phyloP scores from a whole-genome alignment of 2,113 vertebrate genomes.

The Microcebus murinus region DNA sequence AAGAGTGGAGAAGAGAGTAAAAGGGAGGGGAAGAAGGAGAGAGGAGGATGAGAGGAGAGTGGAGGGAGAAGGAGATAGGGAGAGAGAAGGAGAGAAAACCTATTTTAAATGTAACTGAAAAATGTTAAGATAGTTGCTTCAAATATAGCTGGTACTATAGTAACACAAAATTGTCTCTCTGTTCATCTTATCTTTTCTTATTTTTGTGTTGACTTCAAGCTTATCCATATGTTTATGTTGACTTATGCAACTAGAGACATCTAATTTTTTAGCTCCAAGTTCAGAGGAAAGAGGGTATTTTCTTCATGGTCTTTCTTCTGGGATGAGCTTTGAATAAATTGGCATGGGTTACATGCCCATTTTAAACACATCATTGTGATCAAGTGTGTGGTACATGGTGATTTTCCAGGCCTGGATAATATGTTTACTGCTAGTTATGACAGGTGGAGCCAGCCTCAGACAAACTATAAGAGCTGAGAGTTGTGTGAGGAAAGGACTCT shows the following conservation, averaged over 20 bases:
- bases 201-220: not conserved
- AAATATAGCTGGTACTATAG: not conserved
- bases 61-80: too few relatives aligned
- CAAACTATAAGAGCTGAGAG: not conserved
- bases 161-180: not conserved
- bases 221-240: not conserved
- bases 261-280: not conserved
- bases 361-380: not conserved
- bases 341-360: not conserved
- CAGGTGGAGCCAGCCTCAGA: not conserved
- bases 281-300: not conserved
- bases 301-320: not conserved
- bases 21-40: too few relatives aligned
- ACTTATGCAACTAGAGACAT: not conserved
- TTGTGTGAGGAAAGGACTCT: not conserved
- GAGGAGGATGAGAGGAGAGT: too few relatives aligned
- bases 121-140: not conserved
- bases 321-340: not conserved
- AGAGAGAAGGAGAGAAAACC: not conserved
- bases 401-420: not conserved
- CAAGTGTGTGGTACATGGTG: not conserved
- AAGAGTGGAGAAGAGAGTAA: too few relatives aligned
- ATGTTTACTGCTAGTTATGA: not conserved
- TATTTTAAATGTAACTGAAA: not conserved
- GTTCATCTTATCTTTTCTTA: not conserved